Conservation (phyloP, 2,888 invertebrate genomes). For the Unio delphinus region DNA sequence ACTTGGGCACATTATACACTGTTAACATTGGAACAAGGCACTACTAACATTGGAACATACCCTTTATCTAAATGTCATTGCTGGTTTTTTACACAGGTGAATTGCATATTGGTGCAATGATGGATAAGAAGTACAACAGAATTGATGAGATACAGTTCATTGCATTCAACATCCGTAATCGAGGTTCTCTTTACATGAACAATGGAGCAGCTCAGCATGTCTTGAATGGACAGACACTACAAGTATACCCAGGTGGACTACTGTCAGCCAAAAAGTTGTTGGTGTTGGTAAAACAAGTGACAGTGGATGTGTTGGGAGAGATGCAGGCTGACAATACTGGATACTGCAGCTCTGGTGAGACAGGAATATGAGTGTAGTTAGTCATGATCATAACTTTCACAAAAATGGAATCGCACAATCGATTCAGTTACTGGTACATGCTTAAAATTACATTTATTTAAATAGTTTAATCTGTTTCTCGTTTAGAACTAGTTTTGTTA, state of each 20-base stretch:
- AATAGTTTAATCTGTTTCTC: too few species aligned
- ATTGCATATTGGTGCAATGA: constrained; percentile 47
- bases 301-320: constrained; percentile 51
- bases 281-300: constrained; percentile 30
- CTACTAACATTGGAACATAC: too few species aligned
- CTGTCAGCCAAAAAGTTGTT: constrained; percentile 40
- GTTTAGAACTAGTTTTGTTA: too few species aligned
- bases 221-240: constrained; percentile 20
- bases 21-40: too few species aligned
- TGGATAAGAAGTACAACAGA: constrained; percentile 35
- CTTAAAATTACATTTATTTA: too few species aligned
- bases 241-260: constrained; percentile 49
- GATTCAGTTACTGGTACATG: too few species aligned
- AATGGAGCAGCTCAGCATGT: constrained; percentile 35
- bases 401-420: too few species aligned
- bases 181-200: constrained; percentile 44
- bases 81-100: constrained; percentile 31
- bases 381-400: too few species aligned
- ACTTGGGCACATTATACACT: too few species aligned
- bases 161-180: constrained; percentile 48
- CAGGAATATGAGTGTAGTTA: too few species aligned
- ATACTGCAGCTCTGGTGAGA: constrained; percentile 30
- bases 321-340: constrained; percentile 42
- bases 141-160: constrained; percentile 44
- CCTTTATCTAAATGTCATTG: too few species aligned